A percentile compares a stretch with the other conserved stretches of the same genome.
Evolutionary conservation across 2,888 invertebrate species (phyloP).

Genomic region (Papilio elwesi): DNA sequence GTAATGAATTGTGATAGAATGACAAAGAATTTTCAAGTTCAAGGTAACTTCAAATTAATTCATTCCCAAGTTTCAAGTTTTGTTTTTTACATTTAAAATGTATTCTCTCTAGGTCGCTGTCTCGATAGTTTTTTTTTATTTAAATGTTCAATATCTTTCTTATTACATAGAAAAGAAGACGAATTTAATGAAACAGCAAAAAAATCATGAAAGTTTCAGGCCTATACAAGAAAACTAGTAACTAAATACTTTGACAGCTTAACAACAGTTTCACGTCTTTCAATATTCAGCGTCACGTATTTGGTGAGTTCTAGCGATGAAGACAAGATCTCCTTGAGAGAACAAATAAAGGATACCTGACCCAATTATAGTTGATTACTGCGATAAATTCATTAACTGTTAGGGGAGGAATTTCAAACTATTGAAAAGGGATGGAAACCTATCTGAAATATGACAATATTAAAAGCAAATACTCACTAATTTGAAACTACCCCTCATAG

Average conservation of each 20-base stretch:
- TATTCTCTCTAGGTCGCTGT: slow-evolving; percentile 20
- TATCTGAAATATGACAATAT: slow-evolving; percentile 34
- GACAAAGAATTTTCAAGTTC: too few species aligned
- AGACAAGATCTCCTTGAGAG: slow-evolving; percentile 12
- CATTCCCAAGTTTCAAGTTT: too few species aligned
- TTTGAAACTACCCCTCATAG: slow-evolving; percentile 16
- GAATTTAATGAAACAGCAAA: too few species aligned
- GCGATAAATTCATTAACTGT: slow-evolving; percentile 35
- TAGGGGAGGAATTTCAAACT: slow-evolving; percentile 33
- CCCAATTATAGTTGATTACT: slow-evolving; percentile 33
- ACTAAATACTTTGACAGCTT: neutral
- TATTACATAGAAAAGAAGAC: too few species aligned
- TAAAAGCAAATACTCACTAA: slow-evolving; percentile 29
- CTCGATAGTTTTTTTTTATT: too few species aligned
- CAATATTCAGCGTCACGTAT: neutral
- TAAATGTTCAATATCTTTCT: too few species aligned
- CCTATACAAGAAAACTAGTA: neutral
- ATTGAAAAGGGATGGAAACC: slow-evolving; percentile 31
- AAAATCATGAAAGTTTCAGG: too few species aligned
- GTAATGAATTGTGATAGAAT: too few species aligned
- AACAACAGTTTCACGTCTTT: neutral
- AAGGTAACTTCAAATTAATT: too few species aligned
- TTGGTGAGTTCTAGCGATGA: neutral
- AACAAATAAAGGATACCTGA: slow-evolving; percentile 30
- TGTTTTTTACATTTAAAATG: too few species aligned